Percentiles rank a stretch among this genome's conserved stretches.
Evolutionary conservation across 1,140 invertebrate genomes (phyloP).

Genomic region (Tenebrio molitor): DNA sequence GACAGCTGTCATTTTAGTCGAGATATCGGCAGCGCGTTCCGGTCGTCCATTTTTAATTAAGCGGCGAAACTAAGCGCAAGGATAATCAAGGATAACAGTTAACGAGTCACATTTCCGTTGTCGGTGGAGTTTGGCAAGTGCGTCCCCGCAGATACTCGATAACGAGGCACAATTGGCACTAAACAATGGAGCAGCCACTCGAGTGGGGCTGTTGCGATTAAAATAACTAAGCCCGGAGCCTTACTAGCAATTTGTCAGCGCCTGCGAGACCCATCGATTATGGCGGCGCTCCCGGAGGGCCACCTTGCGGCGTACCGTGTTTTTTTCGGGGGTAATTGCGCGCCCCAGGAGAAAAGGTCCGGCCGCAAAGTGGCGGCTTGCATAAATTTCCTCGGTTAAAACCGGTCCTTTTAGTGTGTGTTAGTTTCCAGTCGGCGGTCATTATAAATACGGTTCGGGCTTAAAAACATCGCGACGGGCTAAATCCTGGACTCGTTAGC

Average conservation of each 20-base stretch:
- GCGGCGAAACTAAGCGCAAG: conserved; percentile 3
- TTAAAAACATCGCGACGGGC: conserved; percentile 36
- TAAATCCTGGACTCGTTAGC: conserved; percentile 35
- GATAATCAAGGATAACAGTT: conserved; percentile 37
- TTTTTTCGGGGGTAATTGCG: no score
- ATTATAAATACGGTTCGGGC: conserved; percentile 25
- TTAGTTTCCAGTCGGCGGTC: conserved; percentile 29
- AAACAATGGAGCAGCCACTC: conserved; percentile 10
- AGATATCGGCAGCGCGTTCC: conserved; percentile 1
- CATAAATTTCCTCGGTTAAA: conserved; percentile 31
- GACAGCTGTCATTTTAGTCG: conserved; percentile 11
- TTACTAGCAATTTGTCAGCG: conserved; percentile 16
- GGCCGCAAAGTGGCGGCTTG: conserved; percentile 28
- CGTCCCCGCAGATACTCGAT: conserved; percentile 12
- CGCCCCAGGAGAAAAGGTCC: no score
- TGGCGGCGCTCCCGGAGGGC: no score
- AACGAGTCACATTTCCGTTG: conserved; percentile 23
- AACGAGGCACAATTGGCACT: conserved; percentile 16
- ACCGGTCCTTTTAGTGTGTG: conserved; percentile 25
- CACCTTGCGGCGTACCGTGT: no score
- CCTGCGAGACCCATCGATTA: conserved; percentile 16
- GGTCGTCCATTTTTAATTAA: conserved; percentile 3
- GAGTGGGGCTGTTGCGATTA: conserved; percentile 9
- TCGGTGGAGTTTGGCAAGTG: conserved; percentile 1
- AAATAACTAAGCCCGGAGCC: conserved; percentile 8